phyloP scores from a whole-genome alignment of 1,140 invertebrate species.

The Hormaphis cornu region DNA sequence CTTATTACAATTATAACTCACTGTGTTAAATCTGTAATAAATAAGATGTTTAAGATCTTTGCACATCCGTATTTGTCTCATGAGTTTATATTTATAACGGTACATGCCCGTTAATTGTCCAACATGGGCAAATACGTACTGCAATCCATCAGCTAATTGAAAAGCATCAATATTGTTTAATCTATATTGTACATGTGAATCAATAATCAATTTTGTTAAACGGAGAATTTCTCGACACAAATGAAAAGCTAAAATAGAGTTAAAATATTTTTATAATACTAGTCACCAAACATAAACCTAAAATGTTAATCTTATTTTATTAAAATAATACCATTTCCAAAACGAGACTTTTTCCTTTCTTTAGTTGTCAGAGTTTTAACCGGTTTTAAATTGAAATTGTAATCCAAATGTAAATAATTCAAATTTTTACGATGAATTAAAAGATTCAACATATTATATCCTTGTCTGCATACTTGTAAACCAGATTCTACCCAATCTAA shows the following conservation, averaged over 20 bases:
- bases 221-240: constrained; percentile 96
- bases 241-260: constrained; percentile 73
- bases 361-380: constrained; percentile 99
- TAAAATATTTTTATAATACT: constrained; percentile 12
- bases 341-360: constrained; percentile 97
- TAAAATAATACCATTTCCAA: constrained; percentile 79
- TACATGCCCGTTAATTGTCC: constrained; percentile 99
- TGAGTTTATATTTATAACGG: constrained; percentile 98
- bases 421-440: constrained; percentile 98
- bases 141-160: constrained; percentile 95
- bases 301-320: background rate
- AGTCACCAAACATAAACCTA: constrained; percentile 4
- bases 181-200: constrained; percentile 98
- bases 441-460: constrained; percentile 99
- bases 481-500: constrained; percentile 99
- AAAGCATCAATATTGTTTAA: constrained; percentile 99
- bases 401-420: constrained; percentile 98
- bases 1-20: constrained; percentile 45
- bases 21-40: constrained; percentile 99
- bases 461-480: constrained; percentile 94
- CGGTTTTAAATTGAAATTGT: constrained; percentile 99
- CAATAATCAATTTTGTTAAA: constrained; percentile 94
- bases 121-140: constrained; percentile 99
- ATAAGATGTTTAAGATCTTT: constrained; percentile 99
- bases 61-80: constrained; percentile 99